A percentile compares a stretch with the other conserved stretches of the same genome.
Evolutionary conservation across 2,888 invertebrate species (phyloP).

Genomic region (Drosophila ustulata): DNA sequence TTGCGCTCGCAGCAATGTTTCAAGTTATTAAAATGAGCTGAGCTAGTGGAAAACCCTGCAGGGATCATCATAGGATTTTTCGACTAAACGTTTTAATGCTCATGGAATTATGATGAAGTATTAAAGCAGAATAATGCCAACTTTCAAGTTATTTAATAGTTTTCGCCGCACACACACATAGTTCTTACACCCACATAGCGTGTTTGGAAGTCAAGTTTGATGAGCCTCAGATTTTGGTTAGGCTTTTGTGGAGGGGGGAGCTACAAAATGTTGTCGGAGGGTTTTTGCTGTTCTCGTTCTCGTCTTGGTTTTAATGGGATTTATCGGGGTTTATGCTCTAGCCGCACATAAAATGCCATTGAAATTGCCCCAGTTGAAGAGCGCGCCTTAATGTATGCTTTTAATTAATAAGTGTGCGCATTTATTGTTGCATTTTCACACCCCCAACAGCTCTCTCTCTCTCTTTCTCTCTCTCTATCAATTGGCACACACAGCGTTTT

Average conservation of each 20-base stretch:
- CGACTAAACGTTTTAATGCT: constrained; percentile 56
- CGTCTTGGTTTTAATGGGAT: constrained; percentile 27
- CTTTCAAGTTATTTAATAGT: constrained; percentile 73
- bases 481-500: constrained; percentile 48
- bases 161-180: constrained; percentile 34
- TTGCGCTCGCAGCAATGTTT: constrained; percentile 11
- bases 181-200: neutral
- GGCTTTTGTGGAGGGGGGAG: constrained; percentile 17
- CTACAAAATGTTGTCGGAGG: constrained; percentile 1
- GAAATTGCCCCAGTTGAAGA: constrained; percentile 38
- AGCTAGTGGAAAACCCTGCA: constrained; percentile 10
- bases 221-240: constrained; percentile 45
- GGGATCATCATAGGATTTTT: constrained; percentile 39
- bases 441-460: constrained; percentile 18
- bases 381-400: constrained; percentile 57
- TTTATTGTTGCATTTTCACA: constrained; percentile 69
- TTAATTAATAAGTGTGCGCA: constrained; percentile 73
- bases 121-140: constrained; percentile 69
- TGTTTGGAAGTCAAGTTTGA: constrained; percentile 55
- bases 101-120: constrained; percentile 63
- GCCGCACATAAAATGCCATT: constrained; percentile 69
- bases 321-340: constrained; percentile 50
- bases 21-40: constrained; percentile 14
- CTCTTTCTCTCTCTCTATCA: neutral
- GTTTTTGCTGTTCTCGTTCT: neutral